Conservation (phyloP, 2,888 invertebrate species). For the Hymenopus coronatus region DNA sequence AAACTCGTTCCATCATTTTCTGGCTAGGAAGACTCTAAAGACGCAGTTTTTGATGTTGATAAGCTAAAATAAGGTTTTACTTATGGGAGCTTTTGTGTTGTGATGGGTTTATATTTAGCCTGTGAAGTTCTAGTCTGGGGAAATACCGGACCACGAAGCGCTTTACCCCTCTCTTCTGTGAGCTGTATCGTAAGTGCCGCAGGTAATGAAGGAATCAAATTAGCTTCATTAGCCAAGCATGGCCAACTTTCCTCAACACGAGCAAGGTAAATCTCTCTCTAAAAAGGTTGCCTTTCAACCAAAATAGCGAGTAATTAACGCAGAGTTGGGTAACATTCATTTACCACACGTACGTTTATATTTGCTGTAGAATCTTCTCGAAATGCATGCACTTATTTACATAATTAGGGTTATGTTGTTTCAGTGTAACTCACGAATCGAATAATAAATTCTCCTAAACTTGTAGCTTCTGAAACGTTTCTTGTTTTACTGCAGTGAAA, state of each 20-base stretch:
- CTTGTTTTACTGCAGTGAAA: too few species aligned
- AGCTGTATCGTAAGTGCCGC: not conserved
- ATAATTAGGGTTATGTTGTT: not conserved
- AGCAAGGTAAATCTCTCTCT: not conserved
- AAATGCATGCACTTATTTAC: not conserved
- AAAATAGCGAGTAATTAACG: not conserved
- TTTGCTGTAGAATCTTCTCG: not conserved
- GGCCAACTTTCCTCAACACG: not conserved
- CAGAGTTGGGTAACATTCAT: not conserved
- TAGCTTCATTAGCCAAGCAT: not conserved
- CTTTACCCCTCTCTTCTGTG: not conserved
- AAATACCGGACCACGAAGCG: not conserved
- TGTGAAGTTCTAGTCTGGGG: not conserved
- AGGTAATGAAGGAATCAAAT: not conserved
- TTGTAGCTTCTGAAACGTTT: too few species aligned
- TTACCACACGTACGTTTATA: too few species aligned
- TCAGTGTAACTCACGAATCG: too few species aligned
- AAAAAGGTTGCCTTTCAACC: not conserved
- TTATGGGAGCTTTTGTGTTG: not conserved
- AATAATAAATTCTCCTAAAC: too few species aligned
- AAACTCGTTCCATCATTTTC: too few species aligned
- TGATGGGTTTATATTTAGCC: not conserved
- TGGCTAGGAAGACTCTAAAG: too few species aligned
- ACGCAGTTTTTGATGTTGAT: too few species aligned
- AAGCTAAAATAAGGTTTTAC: too few species aligned